Conservation (phyloP, 30 jellyfish, hydroid and myxozoan species). For the Mastigias papua region DNA sequence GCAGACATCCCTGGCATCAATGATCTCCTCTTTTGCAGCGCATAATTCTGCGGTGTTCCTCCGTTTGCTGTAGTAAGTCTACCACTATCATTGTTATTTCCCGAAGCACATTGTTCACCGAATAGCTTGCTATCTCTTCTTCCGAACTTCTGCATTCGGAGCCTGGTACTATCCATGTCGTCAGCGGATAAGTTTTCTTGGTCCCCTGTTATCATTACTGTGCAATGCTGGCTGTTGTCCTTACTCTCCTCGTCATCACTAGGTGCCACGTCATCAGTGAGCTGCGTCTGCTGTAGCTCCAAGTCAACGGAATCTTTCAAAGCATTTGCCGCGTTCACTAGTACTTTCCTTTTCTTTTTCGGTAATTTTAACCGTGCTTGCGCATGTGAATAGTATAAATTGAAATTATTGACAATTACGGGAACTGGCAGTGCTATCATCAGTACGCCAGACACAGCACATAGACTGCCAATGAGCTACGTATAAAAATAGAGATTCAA, state of each 20-base stretch:
- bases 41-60: constrained; percentile 52
- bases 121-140: constrained; percentile 87
- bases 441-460: constrained; percentile 94
- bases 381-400: constrained; percentile 93
- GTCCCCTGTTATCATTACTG: constrained; percentile 45
- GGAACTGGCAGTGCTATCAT: constrained; percentile 99
- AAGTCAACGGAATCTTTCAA: constrained; percentile 78
- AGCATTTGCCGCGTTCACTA: constrained; percentile 94
- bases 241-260: constrained; percentile 55
- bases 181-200: constrained; percentile 31
- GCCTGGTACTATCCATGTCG: constrained; percentile 40
- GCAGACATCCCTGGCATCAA: constrained; percentile 87
- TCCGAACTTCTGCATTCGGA: constrained; percentile 77
- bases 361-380: constrained; percentile 97
- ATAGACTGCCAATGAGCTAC: constrained; percentile 89
- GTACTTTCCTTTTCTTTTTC: constrained; percentile 90
- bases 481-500: too few species aligned
- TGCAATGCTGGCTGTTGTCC: constrained; percentile 43
- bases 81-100: constrained; percentile 43
- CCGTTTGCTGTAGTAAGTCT: constrained; percentile 57
- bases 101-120: constrained; percentile 38
- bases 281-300: constrained; percentile 67
- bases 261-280: constrained; percentile 63
- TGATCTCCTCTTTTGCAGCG: constrained; percentile 86
- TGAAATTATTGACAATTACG: constrained; percentile 94